These are phyloP conservation scores for Chromis chromis DNA, from an alignment of 2,797 vertebrate species.

Conservation along the genomic window DNA sequence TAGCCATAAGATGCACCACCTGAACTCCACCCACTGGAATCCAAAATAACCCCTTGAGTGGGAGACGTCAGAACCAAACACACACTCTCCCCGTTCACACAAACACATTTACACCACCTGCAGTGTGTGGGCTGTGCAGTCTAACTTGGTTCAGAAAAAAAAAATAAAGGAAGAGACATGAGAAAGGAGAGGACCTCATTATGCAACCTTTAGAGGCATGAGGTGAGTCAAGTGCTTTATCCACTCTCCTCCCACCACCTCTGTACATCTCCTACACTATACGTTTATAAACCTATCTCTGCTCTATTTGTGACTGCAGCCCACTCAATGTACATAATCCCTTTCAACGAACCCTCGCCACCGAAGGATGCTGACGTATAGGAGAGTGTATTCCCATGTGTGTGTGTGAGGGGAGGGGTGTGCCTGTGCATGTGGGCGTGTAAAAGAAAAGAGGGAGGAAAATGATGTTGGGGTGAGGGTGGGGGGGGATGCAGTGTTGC, in stretches of 20 bases:
- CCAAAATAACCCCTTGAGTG: slow-evolving; percentile 75
- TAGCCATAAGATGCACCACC: slow-evolving; percentile 64
- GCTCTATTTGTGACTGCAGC: slow-evolving; percentile 73
- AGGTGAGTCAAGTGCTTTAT: slow-evolving; percentile 78
- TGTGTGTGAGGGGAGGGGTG: slow-evolving; percentile 8
- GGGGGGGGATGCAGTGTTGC: slow-evolving; percentile 36
- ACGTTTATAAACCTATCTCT: slow-evolving; percentile 70
- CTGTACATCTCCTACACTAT: slow-evolving; percentile 70
- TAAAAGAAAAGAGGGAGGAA: slow-evolving; percentile 14
- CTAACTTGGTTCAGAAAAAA: slow-evolving; percentile 58
- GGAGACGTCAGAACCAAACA: slow-evolving; percentile 69
- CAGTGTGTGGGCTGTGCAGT: slow-evolving; percentile 67
- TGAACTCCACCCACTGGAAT: slow-evolving; percentile 73
- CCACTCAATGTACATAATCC: slow-evolving; percentile 75
- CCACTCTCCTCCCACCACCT: slow-evolving; percentile 73
- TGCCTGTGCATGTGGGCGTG: slow-evolving; percentile 43
- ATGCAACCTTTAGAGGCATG: slow-evolving; percentile 78
- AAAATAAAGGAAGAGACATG: slow-evolving; percentile 50
- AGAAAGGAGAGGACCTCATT: slow-evolving; percentile 74
- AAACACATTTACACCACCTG: slow-evolving; percentile 72
- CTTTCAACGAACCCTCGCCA: slow-evolving; percentile 57
- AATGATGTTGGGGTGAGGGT: slow-evolving; percentile 4
- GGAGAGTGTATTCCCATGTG: slow-evolving; percentile 33
- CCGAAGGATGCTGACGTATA: slow-evolving; percentile 61
- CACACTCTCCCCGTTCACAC: slow-evolving; percentile 58